These are phyloP conservation scores for Eunapius fragilis DNA, from an alignment of 37 sponge, comb jelly and placozoan species.

Conservation along the genomic window DNA sequence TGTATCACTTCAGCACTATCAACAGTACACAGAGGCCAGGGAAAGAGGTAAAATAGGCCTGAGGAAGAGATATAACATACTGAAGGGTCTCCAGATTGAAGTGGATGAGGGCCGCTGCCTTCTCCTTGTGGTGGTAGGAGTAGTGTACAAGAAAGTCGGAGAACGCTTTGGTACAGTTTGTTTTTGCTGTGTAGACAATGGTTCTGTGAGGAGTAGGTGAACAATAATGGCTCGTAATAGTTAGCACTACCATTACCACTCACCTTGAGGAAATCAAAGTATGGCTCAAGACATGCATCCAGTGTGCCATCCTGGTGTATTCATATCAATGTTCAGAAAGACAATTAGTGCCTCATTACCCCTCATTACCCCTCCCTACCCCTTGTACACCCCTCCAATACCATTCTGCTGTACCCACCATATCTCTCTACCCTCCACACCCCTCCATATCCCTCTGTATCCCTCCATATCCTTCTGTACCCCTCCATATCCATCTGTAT, in stretches of 20 bases:
- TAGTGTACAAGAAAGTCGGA: constrained; percentile 51
- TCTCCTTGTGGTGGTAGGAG: constrained; percentile 41
- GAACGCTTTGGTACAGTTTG: constrained; percentile 35
- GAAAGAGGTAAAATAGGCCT: background rate
- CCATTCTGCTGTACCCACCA: no score
- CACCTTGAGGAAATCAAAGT: constrained; percentile 75
- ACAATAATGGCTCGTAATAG: no score
- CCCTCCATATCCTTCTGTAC: no score
- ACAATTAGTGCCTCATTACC: no score
- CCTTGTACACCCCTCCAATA: no score
- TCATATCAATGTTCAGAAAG: background rate
- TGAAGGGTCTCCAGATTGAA: constrained; percentile 25
- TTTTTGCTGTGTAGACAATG: constrained; percentile 57
- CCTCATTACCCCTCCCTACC: no score
- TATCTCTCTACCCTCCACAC: no score
- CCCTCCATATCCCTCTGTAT: no score
- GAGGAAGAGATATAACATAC: constrained; percentile 7
- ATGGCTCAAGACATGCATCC: constrained; percentile 59
- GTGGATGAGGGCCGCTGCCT: constrained; percentile 43
- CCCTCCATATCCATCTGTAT: no score
- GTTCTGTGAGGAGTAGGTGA: constrained; percentile 24
- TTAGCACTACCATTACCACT: constrained; percentile 1
- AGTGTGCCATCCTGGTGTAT: constrained; percentile 46
- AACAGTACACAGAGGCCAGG: no score
- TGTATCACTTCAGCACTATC: no score